Evolutionary conservation across 2,797 vertebrate species (phyloP).

Genomic region (Tamandua tetradactyla): DNA sequence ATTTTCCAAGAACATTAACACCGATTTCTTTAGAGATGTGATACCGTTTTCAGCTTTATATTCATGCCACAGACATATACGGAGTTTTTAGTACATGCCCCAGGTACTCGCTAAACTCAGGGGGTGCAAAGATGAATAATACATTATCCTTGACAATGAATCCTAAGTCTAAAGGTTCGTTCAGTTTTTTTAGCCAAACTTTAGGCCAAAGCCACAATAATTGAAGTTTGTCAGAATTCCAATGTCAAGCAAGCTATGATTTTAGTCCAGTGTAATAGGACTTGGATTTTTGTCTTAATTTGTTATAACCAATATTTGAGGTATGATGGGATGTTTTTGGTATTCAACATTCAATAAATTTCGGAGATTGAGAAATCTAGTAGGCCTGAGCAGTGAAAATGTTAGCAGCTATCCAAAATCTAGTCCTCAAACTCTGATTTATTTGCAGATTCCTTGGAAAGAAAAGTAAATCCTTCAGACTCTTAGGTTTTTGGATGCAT

Average conservation of each 20-base stretch:
- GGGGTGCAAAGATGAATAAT: not conserved
- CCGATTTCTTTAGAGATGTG: not conserved
- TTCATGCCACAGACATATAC: not conserved
- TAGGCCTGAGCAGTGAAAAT: not conserved
- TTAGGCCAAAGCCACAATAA: not conserved
- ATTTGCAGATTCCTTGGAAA: constrained; percentile 32
- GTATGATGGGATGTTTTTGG: not conserved
- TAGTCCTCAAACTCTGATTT: constrained; percentile 29
- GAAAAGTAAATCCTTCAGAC: constrained; percentile 56
- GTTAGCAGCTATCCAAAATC: not conserved
- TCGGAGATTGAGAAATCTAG: not conserved
- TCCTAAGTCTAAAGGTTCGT: not conserved
- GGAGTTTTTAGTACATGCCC: not conserved
- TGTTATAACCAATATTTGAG: not conserved
- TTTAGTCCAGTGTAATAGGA: not conserved
- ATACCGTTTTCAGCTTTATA: not conserved
- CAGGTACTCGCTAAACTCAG: not conserved
- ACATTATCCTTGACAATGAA: not conserved
- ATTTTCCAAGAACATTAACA: not conserved
- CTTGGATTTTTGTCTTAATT: not conserved
- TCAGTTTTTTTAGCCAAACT: not conserved
- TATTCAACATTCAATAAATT: not conserved
- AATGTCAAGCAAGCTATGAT: not conserved
- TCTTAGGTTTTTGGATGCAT: not conserved
- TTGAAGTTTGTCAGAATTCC: constrained; percentile 39